Percentiles rank a stretch among this genome's conserved stretches.
Conservation (phyloP, 1,140 invertebrate species). For the Hycleus cichorii region DNA sequence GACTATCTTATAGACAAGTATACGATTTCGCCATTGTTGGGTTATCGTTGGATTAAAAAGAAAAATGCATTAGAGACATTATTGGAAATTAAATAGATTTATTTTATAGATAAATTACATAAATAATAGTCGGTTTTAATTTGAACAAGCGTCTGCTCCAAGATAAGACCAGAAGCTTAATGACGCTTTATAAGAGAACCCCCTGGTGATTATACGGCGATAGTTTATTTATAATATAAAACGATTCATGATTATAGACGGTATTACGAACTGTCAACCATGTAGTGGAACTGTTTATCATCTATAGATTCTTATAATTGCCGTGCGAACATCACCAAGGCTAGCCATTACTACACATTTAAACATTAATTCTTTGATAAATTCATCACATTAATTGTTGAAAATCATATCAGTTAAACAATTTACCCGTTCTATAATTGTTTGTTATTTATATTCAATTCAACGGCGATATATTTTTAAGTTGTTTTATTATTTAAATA, state of each 20-base stretch:
- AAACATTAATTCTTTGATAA: not conserved
- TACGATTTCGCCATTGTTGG: too few species aligned
- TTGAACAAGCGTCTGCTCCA: too few species aligned
- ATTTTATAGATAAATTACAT: too few species aligned
- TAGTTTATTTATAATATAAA: constrained; percentile 7
- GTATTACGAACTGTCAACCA: constrained; percentile 20
- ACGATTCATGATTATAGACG: constrained; percentile 11
- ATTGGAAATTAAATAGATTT: too few species aligned
- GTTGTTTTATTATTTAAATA: too few species aligned
- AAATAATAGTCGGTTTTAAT: too few species aligned
- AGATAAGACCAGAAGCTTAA: constrained; percentile 11
- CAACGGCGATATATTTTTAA: too few species aligned
- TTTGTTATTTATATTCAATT: too few species aligned
- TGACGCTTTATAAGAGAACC: constrained; percentile 8
- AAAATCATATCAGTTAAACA: not conserved
- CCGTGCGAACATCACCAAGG: constrained; percentile 20
- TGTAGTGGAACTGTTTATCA: constrained; percentile 15
- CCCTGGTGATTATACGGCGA: constrained; percentile 10
- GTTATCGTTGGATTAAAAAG: too few species aligned
- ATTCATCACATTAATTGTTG: constrained; percentile 8
- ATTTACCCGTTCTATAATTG: not conserved
- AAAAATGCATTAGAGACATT: too few species aligned
- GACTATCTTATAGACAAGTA: too few species aligned
- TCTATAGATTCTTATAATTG: constrained; percentile 19
- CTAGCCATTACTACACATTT: constrained; percentile 10